These are phyloP conservation scores for Leptobrachium leishanense DNA, from an alignment of 2,113 vertebrate species.

Conservation along the genomic window DNA sequence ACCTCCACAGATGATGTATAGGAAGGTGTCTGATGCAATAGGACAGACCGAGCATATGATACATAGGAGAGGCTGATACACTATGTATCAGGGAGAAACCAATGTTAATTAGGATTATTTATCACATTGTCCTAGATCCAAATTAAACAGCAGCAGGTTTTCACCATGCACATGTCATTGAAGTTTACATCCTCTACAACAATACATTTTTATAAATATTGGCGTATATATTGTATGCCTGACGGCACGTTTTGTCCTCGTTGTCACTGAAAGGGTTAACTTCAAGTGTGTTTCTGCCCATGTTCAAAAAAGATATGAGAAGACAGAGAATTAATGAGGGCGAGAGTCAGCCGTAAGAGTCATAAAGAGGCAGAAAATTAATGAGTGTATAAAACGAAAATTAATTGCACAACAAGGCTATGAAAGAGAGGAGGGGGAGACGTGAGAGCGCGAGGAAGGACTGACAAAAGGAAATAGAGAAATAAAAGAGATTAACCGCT, in stretches of 20 bases:
- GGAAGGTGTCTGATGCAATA: constrained; percentile 23
- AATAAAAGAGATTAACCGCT: constrained; percentile 46
- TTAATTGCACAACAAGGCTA: constrained; percentile 48
- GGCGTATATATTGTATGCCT: too few relatives aligned
- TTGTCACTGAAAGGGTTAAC: constrained; percentile 6
- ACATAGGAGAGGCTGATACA: constrained; percentile 12
- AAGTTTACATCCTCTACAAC: too few relatives aligned
- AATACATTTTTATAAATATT: too few relatives aligned
- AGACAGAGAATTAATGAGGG: constrained; percentile 33
- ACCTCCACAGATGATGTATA: constrained; percentile 42
- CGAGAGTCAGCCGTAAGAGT: constrained; percentile 36
- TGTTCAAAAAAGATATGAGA: constrained; percentile 23
- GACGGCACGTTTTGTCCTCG: not conserved
- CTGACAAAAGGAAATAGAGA: constrained; percentile 45
- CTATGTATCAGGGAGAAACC: constrained; percentile 10
- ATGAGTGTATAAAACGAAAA: constrained; percentile 43
- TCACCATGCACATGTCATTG: constrained; percentile 6
- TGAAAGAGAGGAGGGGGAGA: constrained; percentile 2
- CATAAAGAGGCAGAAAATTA: constrained; percentile 44
- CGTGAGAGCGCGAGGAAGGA: constrained; percentile 15
- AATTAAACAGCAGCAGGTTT: constrained; percentile 4
- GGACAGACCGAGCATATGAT: not conserved
- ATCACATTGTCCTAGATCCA: constrained; percentile 9
- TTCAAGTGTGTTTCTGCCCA: constrained; percentile 7
- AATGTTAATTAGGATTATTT: constrained; percentile 36